Evolutionary conservation across 2,113 vertebrate genomes (phyloP), one percentile per base, ranked within the genome.

Genomic region (Phodopus roborovskii): DNA sequence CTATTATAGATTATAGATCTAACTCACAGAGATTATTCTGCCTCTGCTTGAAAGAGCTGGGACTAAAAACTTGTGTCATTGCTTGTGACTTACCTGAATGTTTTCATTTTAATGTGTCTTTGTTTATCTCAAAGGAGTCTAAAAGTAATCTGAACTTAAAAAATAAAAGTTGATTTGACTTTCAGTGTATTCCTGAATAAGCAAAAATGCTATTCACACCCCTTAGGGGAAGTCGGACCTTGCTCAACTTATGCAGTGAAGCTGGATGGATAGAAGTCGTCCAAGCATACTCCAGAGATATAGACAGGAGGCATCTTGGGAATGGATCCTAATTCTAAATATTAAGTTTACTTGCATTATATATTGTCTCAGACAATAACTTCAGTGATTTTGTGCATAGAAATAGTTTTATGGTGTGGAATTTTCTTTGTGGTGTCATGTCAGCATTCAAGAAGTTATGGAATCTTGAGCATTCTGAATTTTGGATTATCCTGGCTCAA

Each of bases 101-200:
- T 45, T 90, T 77, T 22, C 58, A 45, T 66, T 17, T 60, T 0
- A 10, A 75, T 24, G 78, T 10, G 12, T 42, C 36, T 12, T 84
- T 92, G 71, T 39, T 74, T 60, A 71, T 92, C 75, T 15, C 22
- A 88, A 94, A 85, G 56, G 39, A 62, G 82, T 77, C 86, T 62
- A 39, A 91, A 53, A 11, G 22, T 42, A 56, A 36, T 20, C 36
- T 66, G n/a, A 91, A 7, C 88, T 84, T 26, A 13, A 53, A 42
- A 87, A 85, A n/a, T n/a, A n/a, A 56, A 84, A 11, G 15, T 17
- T 36, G n/a, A 2, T 24, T 33, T 91, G 28, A 13, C 19, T 87
- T 53, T 88, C 26, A 92, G 36, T 48, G 13, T 50, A 68, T 66
- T 86, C 19, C 30, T 48, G 48, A 20, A 30, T 73, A 56, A 88